Conservation (phyloP, 2,113 vertebrate genomes). For the Vidua macroura region DNA sequence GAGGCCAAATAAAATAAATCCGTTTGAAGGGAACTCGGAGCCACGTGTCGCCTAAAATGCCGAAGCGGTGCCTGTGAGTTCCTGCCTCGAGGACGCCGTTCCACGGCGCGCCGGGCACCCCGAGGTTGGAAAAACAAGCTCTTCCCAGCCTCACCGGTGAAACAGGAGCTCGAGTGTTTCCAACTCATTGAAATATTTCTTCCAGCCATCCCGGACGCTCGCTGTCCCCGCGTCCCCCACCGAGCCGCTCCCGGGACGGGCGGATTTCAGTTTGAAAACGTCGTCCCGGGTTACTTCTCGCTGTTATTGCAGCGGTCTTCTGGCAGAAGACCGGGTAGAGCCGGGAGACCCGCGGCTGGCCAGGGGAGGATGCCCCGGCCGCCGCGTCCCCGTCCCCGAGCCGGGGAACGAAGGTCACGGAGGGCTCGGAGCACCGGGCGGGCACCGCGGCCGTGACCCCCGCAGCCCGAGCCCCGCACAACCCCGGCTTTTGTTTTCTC, state of each 20-base stretch:
- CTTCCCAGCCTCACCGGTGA: not conserved
- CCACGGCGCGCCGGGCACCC: not conserved
- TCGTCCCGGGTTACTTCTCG: not conserved
- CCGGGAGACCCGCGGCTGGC: not conserved
- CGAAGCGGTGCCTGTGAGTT: not conserved
- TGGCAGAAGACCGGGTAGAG: not conserved
- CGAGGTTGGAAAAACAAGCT: constrained; percentile 7
- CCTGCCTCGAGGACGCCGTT: constrained; percentile 7
- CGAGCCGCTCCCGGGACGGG: not conserved
- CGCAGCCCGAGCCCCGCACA: not conserved
- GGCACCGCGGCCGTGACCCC: not conserved
- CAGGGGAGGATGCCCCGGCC: too few species aligned
- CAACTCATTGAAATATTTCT: not conserved
- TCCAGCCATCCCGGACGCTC: not conserved
- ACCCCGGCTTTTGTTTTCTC: not conserved
- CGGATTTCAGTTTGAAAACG: not conserved
- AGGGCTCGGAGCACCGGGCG: not conserved
- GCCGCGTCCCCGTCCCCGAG: not conserved
- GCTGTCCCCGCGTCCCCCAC: not conserved
- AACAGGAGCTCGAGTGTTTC: not conserved
- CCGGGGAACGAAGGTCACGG: not conserved
- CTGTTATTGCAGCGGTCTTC: not conserved
- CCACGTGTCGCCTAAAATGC: constrained; percentile 52
- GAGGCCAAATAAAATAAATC: constrained; percentile 39
- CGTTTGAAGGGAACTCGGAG: not conserved